Base-by-base conservation (phyloP, 2,888 invertebrate species). In the Mimumesa dahlbomi region DNA sequence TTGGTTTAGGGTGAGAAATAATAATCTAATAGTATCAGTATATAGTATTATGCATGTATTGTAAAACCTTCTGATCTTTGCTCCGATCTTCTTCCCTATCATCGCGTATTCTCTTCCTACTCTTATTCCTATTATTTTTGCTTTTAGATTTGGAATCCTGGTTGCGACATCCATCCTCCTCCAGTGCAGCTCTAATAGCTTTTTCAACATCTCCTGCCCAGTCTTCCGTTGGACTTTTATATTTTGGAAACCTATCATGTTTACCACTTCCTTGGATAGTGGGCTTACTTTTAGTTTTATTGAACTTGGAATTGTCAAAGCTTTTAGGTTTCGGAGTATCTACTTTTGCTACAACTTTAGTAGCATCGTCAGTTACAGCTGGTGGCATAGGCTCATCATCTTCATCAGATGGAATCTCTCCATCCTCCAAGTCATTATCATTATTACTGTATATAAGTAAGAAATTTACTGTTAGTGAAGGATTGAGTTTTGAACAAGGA, bases 151-250 rank as follows among this genome's bases (percentile, higher is more conserved):
- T 88, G 18, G 68, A 81, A 2, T 87, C 86, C 48, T 84, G 84
- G 45, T 73, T 82, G 54, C 85, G 87, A 11, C 45, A 63, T 61
- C 83, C 92, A 78, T 93, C 93, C 86, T 94, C 95, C 77, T 94
- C 94, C 86, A 96, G 90, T 6, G 93, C 95, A 67, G 93, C 94
- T 62, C 94, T 93, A 73, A 96, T 93, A 9, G 95, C 94, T 86
- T 95, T 94, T 88, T 95, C 95, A 77, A 96, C 93, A 83, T 93
- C 94, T 50, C 93, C 93, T 14, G 95, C 95, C 91, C 94, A 95
- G 90, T 96, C 95, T 86, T 95, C 95, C 85, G 88, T 84, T 38
- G 84, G 83, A 61, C 79, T 84, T 74, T 92, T 92, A 79, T 90
- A 91, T 76, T 91, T 92, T 77, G 90, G 90, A 79, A 85, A 90